These are phyloP conservation scores for Sparidentex hasta DNA, from an alignment of 2,797 vertebrate species.

Conservation along the genomic window DNA sequence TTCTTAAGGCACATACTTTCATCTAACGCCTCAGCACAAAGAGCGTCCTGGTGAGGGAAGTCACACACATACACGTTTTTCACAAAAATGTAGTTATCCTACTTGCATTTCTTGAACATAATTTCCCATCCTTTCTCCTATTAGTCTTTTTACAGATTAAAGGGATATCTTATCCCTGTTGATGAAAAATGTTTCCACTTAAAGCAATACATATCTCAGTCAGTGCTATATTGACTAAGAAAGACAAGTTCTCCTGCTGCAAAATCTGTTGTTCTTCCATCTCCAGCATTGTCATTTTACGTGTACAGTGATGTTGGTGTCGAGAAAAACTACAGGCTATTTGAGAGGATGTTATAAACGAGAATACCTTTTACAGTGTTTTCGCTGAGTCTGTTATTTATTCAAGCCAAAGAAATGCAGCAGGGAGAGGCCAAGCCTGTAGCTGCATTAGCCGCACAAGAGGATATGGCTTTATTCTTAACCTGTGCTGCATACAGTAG, in stretches of 20 bases:
- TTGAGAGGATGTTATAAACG: background rate
- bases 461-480: too few species aligned
- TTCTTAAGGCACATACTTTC: constrained; percentile 92
- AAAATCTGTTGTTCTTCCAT: background rate
- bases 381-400: background rate
- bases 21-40: constrained; percentile 92
- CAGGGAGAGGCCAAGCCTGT: background rate
- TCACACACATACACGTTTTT: constrained; percentile 25
- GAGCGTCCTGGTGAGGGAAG: constrained; percentile 82
- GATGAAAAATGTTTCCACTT: background rate
- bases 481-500: too few species aligned
- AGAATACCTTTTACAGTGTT: background rate
- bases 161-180: background rate
- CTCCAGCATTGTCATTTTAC: background rate
- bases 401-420: background rate
- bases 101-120: background rate
- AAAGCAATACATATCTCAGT: background rate
- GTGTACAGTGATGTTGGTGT: background rate
- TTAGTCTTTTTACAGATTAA: background rate
- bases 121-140: background rate
- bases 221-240: background rate
- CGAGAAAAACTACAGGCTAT: background rate
- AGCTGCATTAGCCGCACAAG: background rate
- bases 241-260: background rate
- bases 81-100: background rate